Evolutionary conservation across 1,140 invertebrate species (phyloP).

Genomic region (Helicoverpa zea): DNA sequence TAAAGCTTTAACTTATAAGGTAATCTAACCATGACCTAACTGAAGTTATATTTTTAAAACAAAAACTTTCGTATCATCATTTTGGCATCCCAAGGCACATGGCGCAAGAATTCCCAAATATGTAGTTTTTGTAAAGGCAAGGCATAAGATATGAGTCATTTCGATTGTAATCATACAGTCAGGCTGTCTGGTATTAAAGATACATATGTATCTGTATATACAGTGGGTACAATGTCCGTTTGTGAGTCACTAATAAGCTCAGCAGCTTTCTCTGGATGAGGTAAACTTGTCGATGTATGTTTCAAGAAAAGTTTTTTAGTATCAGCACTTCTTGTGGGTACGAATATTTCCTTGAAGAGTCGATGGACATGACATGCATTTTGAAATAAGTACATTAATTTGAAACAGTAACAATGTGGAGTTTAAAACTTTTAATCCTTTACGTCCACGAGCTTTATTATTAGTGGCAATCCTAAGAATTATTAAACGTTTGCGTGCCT

Average conservation of each 20-base stretch:
- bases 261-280: constrained; percentile 31
- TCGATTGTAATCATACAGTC: constrained; percentile 6
- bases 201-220: background rate
- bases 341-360: background rate
- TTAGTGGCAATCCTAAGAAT: too few species aligned
- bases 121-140: constrained; percentile 20
- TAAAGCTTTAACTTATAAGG: too few species aligned
- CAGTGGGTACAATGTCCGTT: background rate
- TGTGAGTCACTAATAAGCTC: constrained; percentile 17
- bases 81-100: background rate
- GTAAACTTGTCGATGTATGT: background rate
- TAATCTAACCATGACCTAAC: too few species aligned
- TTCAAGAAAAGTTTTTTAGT: background rate
- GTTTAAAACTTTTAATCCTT: too few species aligned
- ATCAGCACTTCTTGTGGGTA: background rate
- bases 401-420: background rate
- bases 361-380: background rate
- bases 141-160: background rate
- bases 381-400: too few species aligned
- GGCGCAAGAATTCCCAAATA: constrained; percentile 21
- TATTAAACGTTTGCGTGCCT: too few species aligned
- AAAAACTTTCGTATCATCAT: background rate
- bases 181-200: constrained; percentile 8
- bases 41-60: background rate
- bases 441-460: too few species aligned